Evolutionary conservation across 2,113 vertebrate genomes (phyloP), one percentile per base, ranked within the genome.

Genomic region (Caranx melampygus): DNA sequence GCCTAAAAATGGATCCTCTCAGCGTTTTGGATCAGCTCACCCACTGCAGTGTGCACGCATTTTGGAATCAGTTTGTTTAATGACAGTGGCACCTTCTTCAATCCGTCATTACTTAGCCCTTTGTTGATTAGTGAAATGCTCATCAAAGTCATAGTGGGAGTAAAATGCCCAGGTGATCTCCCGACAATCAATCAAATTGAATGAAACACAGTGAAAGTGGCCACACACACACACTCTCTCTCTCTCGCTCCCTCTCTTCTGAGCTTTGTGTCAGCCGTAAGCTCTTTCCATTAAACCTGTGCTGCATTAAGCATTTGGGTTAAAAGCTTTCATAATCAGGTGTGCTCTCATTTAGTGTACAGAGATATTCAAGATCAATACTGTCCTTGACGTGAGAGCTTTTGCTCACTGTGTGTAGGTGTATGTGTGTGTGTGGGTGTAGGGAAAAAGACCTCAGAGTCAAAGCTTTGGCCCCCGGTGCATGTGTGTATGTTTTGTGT

Each of bases 311-410:
- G 73, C 89, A 90, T 93, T 91, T 90, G 88, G 91, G 91, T 93
- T 92, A 94, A 94, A 93, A 94, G 92, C 92, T 89, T 92, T 93
- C 82, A 89, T 88, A 87, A 92, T 92, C 92, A 89, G 90, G 89
- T 87, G 78, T 71, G 71, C 65, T 87, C 81, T 85, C 75, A 82
- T 89, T 87, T 88, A 71, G 72, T 33, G 58, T 34, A 26, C 72
- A 74, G 75, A 84, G 74, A 78, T 81, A 82, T 81, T 58, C 65
- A 63, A 59, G 86, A 92, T 91, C 91, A 83, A 90, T 91, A 87
- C 78, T 61, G 80, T 65, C 81, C 79, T 83, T 82, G 83, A 79
- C 0, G 18, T 33, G 54, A 77, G 42, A 79, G 82, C 64, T 78
- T 78, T 77, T 84, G 73, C 44, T 63, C 49, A 51, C 18, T n/a